phyloP scores from a whole-genome alignment of 2,113 vertebrate species.

The Noctilio leporinus region DNA sequence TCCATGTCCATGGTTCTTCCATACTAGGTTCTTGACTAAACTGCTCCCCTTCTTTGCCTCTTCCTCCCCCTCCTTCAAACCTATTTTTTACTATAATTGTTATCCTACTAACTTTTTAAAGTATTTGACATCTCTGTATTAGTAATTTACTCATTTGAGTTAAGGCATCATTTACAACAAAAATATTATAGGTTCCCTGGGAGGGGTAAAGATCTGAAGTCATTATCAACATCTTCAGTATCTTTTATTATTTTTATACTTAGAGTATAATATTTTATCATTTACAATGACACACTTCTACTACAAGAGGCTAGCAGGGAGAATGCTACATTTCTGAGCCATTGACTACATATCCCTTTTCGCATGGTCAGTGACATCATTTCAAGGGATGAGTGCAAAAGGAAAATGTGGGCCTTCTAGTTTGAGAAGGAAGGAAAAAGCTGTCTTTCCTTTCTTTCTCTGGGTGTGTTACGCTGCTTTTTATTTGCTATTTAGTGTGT shows the following conservation, averaged over 20 bases:
- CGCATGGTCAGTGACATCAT: no score
- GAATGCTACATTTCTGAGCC: neutral
- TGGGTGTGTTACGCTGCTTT: neutral
- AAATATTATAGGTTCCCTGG: neutral
- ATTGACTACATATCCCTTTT: neutral
- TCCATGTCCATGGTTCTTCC: no score
- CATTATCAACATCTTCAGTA: neutral
- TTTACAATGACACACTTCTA: fast-evolving
- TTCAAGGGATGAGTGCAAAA: neutral
- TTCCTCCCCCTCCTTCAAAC: no score
- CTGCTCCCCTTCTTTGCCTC: no score
- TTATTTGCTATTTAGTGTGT: neutral
- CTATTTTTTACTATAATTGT: neutral
- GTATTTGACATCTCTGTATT: neutral
- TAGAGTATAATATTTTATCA: neutral
- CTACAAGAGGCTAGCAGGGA: neutral
- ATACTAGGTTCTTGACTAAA: no score
- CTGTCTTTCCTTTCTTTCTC: neutral
- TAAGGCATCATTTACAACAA: neutral
- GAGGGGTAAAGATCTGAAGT: neutral
- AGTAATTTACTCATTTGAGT: neutral
- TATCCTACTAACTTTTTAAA: neutral
- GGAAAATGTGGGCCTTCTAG: neutral
- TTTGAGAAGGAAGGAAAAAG: neutral
- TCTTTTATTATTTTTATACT: neutral